Conservation (phyloP, 2,113 vertebrate species). For the Sturnira hondurensis region DNA sequence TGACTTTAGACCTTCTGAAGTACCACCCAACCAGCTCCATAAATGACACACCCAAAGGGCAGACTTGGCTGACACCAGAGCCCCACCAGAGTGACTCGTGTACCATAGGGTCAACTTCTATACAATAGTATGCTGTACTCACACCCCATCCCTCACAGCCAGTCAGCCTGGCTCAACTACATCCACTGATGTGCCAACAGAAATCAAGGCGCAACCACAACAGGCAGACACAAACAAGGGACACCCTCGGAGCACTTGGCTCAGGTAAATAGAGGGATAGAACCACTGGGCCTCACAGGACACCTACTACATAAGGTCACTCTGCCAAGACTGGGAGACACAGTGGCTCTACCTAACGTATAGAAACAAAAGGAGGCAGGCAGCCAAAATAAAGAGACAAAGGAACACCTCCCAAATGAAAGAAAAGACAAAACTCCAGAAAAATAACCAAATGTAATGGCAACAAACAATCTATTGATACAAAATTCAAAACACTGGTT, state of each 20-base stretch:
- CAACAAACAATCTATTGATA: neutral
- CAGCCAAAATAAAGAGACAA: neutral
- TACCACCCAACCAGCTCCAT: neutral
- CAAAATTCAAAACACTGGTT: neutral
- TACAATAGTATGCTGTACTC: neutral
- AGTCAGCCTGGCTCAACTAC: neutral
- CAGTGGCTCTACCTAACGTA: neutral
- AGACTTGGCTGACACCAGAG: neutral
- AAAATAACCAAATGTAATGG: neutral
- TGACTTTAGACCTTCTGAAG: no score
- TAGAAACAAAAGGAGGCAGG: neutral
- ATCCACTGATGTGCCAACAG: neutral
- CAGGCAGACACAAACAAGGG: neutral
- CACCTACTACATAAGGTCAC: neutral
- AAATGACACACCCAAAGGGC: neutral
- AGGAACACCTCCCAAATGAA: neutral
- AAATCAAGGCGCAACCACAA: neutral
- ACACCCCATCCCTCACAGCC: neutral
- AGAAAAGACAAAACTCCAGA: neutral
- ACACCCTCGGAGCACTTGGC: neutral
- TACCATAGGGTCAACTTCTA: neutral
- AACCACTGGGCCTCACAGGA: no score
- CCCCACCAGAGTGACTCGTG: neutral
- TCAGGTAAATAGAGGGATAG: neutral
- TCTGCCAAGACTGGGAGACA: neutral